These are phyloP conservation scores for Euzetes globulus DNA, from an alignment of 2,888 invertebrate genomes.

Conservation along the genomic window DNA sequence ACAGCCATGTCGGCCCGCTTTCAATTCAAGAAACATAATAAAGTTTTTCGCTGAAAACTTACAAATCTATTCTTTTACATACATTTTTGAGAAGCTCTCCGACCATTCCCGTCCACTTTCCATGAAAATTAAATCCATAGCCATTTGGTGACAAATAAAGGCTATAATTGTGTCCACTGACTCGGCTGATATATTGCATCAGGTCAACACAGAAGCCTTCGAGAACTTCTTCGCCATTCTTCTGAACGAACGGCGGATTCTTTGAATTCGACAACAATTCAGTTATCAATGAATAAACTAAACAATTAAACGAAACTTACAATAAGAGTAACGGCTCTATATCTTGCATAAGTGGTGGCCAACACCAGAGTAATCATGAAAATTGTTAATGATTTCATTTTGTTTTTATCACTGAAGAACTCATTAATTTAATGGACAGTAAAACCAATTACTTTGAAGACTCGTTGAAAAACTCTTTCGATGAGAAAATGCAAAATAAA, in stretches of 20 bases:
- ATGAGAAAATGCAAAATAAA: too few species aligned
- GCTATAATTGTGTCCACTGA: slow-evolving; percentile 6
- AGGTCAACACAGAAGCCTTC: slow-evolving; percentile 20
- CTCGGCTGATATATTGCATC: not conserved
- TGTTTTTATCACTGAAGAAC: not conserved
- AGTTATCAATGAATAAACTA: not conserved
- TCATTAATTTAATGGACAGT: too few species aligned
- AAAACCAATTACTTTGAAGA: too few species aligned
- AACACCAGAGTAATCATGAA: not conserved
- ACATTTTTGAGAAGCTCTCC: slow-evolving; percentile 10
- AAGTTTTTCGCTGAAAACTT: too few species aligned
- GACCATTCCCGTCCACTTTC: slow-evolving; percentile 20
- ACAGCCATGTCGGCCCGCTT: slow-evolving; percentile 10
- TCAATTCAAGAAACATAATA: not conserved
- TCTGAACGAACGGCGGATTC: slow-evolving; percentile 18
- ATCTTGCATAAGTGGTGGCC: not conserved
- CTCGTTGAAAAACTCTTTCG: too few species aligned
- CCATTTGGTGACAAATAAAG: not conserved
- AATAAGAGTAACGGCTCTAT: slow-evolving; percentile 10
- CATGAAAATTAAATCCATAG: slow-evolving; percentile 19
- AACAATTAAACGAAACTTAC: not conserved
- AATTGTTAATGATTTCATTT: not conserved
- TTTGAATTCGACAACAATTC: not conserved
- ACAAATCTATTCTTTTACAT: not conserved
- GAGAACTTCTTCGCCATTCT: slow-evolving; percentile 9